Evolutionary conservation across 1,140 invertebrate species (phyloP).

Genomic region (Drosophila miranda): DNA sequence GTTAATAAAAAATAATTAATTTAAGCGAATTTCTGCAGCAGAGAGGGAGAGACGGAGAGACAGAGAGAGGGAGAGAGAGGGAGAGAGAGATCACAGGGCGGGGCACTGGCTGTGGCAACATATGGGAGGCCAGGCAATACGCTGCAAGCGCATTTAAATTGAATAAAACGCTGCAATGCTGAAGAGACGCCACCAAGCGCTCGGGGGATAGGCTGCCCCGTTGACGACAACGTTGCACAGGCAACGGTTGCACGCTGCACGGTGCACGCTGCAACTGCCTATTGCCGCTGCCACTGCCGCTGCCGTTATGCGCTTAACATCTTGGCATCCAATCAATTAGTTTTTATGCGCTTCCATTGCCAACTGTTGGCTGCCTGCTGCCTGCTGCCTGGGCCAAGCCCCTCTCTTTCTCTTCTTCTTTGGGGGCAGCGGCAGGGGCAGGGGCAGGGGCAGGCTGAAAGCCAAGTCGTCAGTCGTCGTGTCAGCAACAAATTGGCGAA

Average conservation of each 20-base stretch:
- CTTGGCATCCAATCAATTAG: constrained; percentile 79
- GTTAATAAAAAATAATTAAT: constrained; percentile 81
- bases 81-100: constrained; percentile 32
- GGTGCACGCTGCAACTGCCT: constrained; percentile 25
- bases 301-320: constrained; percentile 78
- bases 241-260: not conserved
- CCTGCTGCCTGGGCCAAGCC: constrained; percentile 54
- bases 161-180: constrained; percentile 66
- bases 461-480: constrained; percentile 51
- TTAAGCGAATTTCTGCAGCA: constrained; percentile 53
- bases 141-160: constrained; percentile 78
- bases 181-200: constrained; percentile 28
- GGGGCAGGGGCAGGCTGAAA: too few species aligned
- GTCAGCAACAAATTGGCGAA: constrained; percentile 76
- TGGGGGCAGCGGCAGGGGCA: too few species aligned
- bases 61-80: too few species aligned
- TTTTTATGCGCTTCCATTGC: constrained; percentile 76
- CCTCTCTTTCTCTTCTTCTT: constrained; percentile 49
- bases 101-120: constrained; percentile 44
- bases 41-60: not conserved
- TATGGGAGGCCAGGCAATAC: too few species aligned
- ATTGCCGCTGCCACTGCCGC: constrained; percentile 57
- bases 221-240: constrained; percentile 32
- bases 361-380: constrained; percentile 41
- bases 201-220: constrained; percentile 13